Evolutionary conservation across 2,888 invertebrate species (phyloP), one percentile per base, ranked within the genome.

Genomic region (Siphlonurus alternatus): DNA sequence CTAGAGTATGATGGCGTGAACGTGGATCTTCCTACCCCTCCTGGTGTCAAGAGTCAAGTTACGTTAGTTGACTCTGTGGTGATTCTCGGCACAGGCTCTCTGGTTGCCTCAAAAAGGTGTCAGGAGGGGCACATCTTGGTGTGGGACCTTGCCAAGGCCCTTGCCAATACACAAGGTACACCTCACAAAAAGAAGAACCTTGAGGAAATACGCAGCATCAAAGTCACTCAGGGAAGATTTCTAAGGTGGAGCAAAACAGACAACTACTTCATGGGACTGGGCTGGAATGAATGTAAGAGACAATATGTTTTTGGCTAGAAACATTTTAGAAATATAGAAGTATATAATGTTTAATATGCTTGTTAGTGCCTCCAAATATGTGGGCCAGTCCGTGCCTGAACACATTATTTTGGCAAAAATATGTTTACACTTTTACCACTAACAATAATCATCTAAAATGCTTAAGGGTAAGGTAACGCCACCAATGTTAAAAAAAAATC

Each of bases 181-280:
- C 5, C 5, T 10, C 38, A 38, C 38, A 38, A 38, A 38, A 38
- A 38, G 15, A n/a, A n/a, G n/a, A n/a, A n/a, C n/a, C n/a, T n/a
- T n/a, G n/a, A n/a, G n/a, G n/a, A n/a, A n/a, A n/a, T n/a, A n/a
- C n/a, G n/a, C n/a, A n/a, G n/a, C n/a, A 38, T 63, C 15, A 59
- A 19, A 15, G 63, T 70, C 15, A 61, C 63, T 38, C 71, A 71
- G 20, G 53, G 63, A 22, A 67, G 67, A 25, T 38, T 67, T 2
- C 67, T 73, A 15, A 65, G 69, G 15, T 73, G 72, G 72, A 71
- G 72, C 60, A 66, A 71, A 22, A 72, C 73, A 1, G 73, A 73
- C 65, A 72, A 73, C 65, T 73, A 71, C 65, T 73, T 70, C 65
- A 71, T 73, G 72, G 68, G 67, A 51, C 69, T 71, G 62, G 70